A percentile compares a stretch with the other conserved stretches of the same genome.
These are phyloP conservation scores for Epicauta chinensis DNA, from an alignment of 1,140 invertebrate species.

Conservation along the genomic window DNA sequence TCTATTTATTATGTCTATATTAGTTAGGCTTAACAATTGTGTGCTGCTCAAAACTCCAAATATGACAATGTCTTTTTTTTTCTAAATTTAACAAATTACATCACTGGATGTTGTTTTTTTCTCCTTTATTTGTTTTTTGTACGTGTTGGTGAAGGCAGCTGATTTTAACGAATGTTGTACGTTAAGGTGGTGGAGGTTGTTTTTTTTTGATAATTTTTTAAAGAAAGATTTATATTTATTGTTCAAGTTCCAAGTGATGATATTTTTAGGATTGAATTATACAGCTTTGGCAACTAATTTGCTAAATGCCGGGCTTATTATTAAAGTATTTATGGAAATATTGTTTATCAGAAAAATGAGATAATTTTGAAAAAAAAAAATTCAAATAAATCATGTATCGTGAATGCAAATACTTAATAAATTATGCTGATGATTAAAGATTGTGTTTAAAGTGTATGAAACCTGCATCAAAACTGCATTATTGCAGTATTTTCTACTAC, in stretches of 20 bases:
- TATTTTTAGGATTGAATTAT: constrained; percentile 35
- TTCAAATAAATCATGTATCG: constrained; percentile 23
- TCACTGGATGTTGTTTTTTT: constrained; percentile 2
- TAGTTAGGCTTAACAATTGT: constrained; percentile 3
- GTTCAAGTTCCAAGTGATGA: constrained; percentile 41
- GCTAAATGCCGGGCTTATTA: constrained; percentile 28
- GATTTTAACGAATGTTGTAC: constrained; percentile 3
- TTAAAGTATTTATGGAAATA: constrained; percentile 20
- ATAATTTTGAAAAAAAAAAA: too few species aligned
- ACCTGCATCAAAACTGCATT: too few species aligned
- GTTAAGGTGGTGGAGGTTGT: constrained; percentile 5
- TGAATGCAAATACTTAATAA: constrained; percentile 35
- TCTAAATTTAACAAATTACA: constrained; percentile 2
- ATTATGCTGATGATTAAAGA: constrained; percentile 31
- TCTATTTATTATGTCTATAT: background rate
- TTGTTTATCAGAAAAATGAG: constrained; percentile 18
- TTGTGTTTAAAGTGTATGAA: constrained; percentile 25
- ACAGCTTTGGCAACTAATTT: constrained; percentile 35
- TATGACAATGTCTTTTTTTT: background rate
- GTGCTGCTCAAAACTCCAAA: constrained; percentile 1
- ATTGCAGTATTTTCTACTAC: too few species aligned
- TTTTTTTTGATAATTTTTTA: background rate
- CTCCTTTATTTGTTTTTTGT: too few species aligned
- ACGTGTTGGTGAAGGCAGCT: background rate
- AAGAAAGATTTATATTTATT: constrained; percentile 9